Base-by-base conservation (phyloP, 2,113 vertebrate genomes). In the Hippolais icterina region DNA sequence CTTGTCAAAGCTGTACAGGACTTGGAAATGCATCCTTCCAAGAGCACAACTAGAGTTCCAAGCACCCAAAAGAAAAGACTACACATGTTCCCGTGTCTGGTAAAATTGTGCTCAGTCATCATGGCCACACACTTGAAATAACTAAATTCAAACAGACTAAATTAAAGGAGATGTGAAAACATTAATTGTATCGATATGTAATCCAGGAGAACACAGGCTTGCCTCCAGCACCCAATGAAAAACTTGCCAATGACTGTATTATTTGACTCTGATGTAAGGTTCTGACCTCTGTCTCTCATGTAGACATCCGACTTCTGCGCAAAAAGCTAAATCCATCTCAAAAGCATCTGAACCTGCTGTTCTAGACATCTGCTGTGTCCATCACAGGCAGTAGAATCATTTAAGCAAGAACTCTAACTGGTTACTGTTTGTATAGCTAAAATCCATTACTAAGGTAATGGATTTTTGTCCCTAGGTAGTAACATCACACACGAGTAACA, bases 1-100 rank as follows among this genome's bases (percentile, higher is more conserved):
- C 2, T 7, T 31, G 35, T 49, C 44, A 52, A 90, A 76, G 31
- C 24, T 68, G 11, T 22, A 39, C 20, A 75, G 35, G 47, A 54
- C 39, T 54, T 84, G 35, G 46, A 84, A 96, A 89, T 6, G 2
- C 33, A 24, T 77, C 39, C 27, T 77, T 90, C 39, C 64, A 41
- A 47, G 23, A 50, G 15, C 33, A 86, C 3, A 24, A 3, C 27
- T 28, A 18, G 47, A 92, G 29, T 27, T 68, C 50, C 1, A 12
- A 68, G 44, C 9, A 13, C 41, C 46, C 77, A 49, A 83, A 90
- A 68, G 25, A 23, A 72, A 63, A 79, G 24, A 25, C 33, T 60
- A 44, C 7, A 31, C 5, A 39, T 1, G 5, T 37, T 57, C 44
- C 0, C 1, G 6, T 25, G 4, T 33, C 8, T 33, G 39, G 9